Percentiles rank a stretch among this genome's conserved stretches.
Evolutionary conservation across 2,113 vertebrate species (phyloP).

Genomic region (Phalacrocorax pelagicus): DNA sequence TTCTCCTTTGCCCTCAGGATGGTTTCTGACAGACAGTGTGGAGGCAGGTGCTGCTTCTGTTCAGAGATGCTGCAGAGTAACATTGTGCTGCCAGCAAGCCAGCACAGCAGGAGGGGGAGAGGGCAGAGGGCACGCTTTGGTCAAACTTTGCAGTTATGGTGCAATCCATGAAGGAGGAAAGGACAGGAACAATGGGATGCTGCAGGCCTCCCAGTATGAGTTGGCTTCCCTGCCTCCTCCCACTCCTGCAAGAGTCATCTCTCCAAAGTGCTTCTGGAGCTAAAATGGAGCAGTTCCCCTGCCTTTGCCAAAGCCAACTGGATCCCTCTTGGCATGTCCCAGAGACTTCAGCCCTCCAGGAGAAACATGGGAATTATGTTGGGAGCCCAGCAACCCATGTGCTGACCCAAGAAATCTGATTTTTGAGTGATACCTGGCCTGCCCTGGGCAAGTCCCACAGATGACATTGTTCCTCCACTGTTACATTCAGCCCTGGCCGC

Average conservation of each 20-base stretch:
- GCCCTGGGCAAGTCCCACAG: not conserved
- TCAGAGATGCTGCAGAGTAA: not conserved
- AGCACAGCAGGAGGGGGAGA: not conserved
- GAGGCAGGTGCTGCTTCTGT: not conserved
- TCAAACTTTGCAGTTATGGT: not conserved
- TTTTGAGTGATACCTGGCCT: not conserved
- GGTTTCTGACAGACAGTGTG: not conserved
- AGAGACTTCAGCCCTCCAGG: not conserved
- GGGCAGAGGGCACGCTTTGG: not conserved
- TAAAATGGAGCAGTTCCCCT: not conserved
- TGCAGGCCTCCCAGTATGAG: not conserved
- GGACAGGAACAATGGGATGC: not conserved
- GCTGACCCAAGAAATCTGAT: not conserved
- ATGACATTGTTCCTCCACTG: fast-evolving
- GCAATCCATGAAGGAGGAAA: not conserved
- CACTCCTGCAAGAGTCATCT: not conserved
- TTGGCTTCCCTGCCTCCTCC: not conserved
- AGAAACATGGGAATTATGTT: not conserved
- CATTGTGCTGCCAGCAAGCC: not conserved
- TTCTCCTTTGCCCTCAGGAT: not conserved
- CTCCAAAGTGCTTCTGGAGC: not conserved
- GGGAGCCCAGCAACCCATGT: not conserved
- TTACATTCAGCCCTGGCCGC: not conserved
- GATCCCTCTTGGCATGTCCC: not conserved
- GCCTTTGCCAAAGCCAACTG: not conserved